These are phyloP conservation scores for Ormia ochracea DNA, from an alignment of 2,888 invertebrate genomes.

Conservation along the genomic window DNA sequence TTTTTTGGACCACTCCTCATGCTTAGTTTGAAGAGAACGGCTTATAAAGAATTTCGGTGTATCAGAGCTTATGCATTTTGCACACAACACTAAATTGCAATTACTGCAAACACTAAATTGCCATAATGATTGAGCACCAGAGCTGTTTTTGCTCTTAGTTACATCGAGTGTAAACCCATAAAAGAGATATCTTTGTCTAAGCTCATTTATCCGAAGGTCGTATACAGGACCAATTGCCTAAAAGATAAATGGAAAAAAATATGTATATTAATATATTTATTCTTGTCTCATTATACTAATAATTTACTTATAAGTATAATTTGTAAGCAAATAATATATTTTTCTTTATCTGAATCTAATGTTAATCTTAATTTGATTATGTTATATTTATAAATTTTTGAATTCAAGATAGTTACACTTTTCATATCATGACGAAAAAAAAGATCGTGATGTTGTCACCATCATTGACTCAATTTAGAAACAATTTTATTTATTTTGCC, in stretches of 20 bases:
- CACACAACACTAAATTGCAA: slow-evolving; percentile 73
- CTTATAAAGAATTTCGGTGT: slow-evolving; percentile 70
- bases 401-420: no score
- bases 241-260: slow-evolving; percentile 53
- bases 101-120: slow-evolving; percentile 73
- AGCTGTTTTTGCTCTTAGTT: slow-evolving; percentile 28
- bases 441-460: no score
- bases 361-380: no score
- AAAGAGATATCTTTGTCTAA: slow-evolving; percentile 72
- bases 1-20: slow-evolving; percentile 80
- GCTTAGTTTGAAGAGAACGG: slow-evolving; percentile 76
- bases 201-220: slow-evolving; percentile 69
- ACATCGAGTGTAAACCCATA: slow-evolving; percentile 69
- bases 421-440: no score
- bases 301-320: background rate
- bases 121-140: slow-evolving; percentile 67
- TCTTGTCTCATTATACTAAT: no score
- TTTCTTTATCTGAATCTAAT: no score
- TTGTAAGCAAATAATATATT: background rate
- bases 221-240: slow-evolving; percentile 72
- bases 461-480: no score
- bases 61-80: slow-evolving; percentile 65
- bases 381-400: no score
- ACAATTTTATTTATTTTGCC: no score
- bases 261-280: no score